Conservation (phyloP, 2,113 vertebrate genomes). For the Coreoperca whiteheadi region DNA sequence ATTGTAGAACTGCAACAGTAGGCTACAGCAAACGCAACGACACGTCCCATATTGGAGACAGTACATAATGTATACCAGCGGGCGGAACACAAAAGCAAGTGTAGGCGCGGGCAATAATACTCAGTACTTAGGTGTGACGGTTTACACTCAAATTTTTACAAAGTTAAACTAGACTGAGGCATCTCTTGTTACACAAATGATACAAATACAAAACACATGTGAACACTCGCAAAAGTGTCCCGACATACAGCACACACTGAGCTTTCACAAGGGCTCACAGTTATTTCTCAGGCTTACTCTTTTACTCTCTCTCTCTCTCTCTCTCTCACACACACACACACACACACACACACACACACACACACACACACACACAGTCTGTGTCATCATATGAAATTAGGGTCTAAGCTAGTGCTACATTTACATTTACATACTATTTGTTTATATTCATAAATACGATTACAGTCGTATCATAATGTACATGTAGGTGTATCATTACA, state of each 20-base stretch:
- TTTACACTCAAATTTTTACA: slow-evolving; percentile 58
- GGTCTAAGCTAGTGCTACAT: slow-evolving; percentile 78
- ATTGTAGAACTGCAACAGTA: slow-evolving; percentile 50
- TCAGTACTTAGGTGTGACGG: slow-evolving; percentile 60
- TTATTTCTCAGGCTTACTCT: slow-evolving; percentile 30
- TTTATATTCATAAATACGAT: slow-evolving; percentile 78
- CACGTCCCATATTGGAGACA: slow-evolving; percentile 45
- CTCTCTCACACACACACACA: not conserved
- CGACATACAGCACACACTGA: slow-evolving; percentile 34
- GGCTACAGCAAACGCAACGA: slow-evolving; percentile 54
- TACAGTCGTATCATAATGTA: slow-evolving; percentile 76
- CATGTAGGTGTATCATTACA: slow-evolving; percentile 69
- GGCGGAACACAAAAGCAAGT: slow-evolving; percentile 72
- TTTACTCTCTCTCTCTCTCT: not conserved
- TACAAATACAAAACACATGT: slow-evolving; percentile 76
- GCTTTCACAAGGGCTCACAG: slow-evolving; percentile 45
- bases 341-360: slow-evolving; percentile 35
- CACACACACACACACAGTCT: slow-evolving; percentile 56
- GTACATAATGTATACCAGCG: slow-evolving; percentile 54
- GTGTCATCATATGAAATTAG: slow-evolving; percentile 77
- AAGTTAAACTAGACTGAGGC: slow-evolving; percentile 72
- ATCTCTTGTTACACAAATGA: slow-evolving; percentile 75
- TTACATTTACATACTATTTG: slow-evolving; percentile 77
- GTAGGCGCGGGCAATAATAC: slow-evolving; percentile 74
- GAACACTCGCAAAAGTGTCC: slow-evolving; percentile 53